Percentiles rank a stretch among this genome's conserved stretches.
phyloP scores from a whole-genome alignment of 1,140 invertebrate species.

The Aphaenogaster floridana region DNA sequence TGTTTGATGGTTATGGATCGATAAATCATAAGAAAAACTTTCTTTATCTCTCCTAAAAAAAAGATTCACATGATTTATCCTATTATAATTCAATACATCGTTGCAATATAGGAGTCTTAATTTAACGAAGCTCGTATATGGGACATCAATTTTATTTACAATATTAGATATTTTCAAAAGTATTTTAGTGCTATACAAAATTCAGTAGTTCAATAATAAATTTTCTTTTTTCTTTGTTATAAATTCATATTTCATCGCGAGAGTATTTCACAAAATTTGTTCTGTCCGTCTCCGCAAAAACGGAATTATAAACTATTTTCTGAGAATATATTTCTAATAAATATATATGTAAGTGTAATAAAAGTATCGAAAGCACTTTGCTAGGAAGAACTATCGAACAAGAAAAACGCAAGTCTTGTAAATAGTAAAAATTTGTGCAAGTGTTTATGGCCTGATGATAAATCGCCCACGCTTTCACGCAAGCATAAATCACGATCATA shows the following conservation, averaged over 20 bases:
- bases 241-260: background rate
- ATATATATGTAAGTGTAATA: constrained; percentile 23
- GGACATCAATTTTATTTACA: constrained; percentile 15
- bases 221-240: background rate
- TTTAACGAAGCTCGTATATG: background rate
- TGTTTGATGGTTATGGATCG: background rate
- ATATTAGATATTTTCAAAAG: background rate
- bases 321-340: constrained; percentile 22
- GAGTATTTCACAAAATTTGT: constrained; percentile 19
- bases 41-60: background rate
- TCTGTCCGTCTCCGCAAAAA: background rate
- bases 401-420: background rate
- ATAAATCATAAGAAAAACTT: background rate
- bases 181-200: constrained; percentile 27
- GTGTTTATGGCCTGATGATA: background rate
- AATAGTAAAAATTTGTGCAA: constrained; percentile 1
- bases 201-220: background rate
- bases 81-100: background rate
- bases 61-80: background rate
- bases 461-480: background rate
- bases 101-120: background rate
- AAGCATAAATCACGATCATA: background rate
- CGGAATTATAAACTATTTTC: constrained; percentile 1
- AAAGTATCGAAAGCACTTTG: background rate
- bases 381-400: background rate